Evolutionary conservation across 2,113 vertebrate species (phyloP), one percentile per base, ranked within the genome.

Genomic region (Accipiter cooperii): DNA sequence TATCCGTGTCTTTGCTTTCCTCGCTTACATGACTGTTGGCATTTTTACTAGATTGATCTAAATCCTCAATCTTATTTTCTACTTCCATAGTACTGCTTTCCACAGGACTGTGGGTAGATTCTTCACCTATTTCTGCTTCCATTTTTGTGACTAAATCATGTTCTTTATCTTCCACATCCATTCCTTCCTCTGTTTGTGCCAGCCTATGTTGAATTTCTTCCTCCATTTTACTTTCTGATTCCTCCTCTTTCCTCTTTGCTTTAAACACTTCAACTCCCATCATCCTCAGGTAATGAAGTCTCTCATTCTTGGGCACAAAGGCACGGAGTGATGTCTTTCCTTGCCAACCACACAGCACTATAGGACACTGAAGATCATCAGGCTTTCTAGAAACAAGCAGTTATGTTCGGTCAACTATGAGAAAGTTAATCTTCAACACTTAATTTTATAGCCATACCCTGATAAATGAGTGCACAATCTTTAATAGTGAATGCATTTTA

Each of bases 321-420:
- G 99, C 99, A 55, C 99, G 99, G 87, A 99, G 99, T 8, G 99
- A 99, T 2, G 99, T 98, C 98, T 99, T 99, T 20, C 99, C 99
- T 79, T 99, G 98, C 99, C 99, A 99, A 21, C 99, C 99, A 40
- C 99, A 99, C 55, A 99, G 97, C 97, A 99, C 99, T 57, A 99
- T 98, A 61, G 99, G 96, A 68, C 99, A 99, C 98, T 99, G 99
- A 46, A 99, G 99, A 74, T 98, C 96, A 4, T 96, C 97, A 1
- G 98, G 97, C 85, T 98, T 98, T 89, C 99, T 99, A 91, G 4
- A 68, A 96, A 89, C 7, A 73, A 82, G 47, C 54, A 44, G 40
- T 44, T 52, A 79, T 3, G 2, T 80, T 85, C 5, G 5, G 68
- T 87, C 18, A 89, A 36, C 38, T 66, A 18, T 19, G 20, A 80